Percentiles rank a stretch among this genome's conserved stretches.
Conservation (phyloP, 2,113 vertebrate genomes). For the Haemorhous mexicanus region DNA sequence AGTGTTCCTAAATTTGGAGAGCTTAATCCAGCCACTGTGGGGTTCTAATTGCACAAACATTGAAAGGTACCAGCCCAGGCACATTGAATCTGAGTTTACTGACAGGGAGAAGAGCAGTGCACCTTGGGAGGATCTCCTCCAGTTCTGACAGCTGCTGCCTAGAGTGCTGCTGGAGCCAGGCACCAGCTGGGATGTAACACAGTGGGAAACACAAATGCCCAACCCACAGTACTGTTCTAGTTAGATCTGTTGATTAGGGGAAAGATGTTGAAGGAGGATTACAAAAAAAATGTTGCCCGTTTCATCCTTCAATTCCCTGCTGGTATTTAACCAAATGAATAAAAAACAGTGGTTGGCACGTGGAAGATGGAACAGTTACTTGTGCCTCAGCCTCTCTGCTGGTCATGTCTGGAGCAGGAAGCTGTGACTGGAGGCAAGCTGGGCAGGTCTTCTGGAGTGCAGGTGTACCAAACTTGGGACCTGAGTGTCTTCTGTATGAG, state of each 20-base stretch:
- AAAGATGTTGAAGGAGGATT: background rate
- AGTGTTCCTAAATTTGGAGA: rapidly evolving
- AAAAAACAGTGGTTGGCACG: rapidly evolving
- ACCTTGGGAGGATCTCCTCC: background rate
- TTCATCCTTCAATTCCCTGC: background rate
- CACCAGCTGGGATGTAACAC: background rate
- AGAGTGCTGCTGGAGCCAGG: rapidly evolving
- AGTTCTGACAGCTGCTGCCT: background rate
- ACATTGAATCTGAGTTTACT: background rate
- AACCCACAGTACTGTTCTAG: background rate
- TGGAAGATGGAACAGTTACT: background rate
- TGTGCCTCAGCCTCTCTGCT: background rate
- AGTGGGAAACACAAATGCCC: rapidly evolving
- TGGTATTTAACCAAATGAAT: background rate
- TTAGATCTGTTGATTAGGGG: rapidly evolving
- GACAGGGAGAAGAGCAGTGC: background rate
- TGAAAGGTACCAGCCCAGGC: rapidly evolving
- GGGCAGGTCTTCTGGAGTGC: background rate
- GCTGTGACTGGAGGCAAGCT: background rate
- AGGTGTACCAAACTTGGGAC: background rate
- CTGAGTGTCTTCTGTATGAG: background rate
- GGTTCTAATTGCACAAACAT: background rate
- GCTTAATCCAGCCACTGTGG: background rate
- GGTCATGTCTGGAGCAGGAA: background rate
- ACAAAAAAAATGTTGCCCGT: background rate